phyloP scores from a whole-genome alignment of 1,140 invertebrate species.

The Lepidotrigona ventralis region DNA sequence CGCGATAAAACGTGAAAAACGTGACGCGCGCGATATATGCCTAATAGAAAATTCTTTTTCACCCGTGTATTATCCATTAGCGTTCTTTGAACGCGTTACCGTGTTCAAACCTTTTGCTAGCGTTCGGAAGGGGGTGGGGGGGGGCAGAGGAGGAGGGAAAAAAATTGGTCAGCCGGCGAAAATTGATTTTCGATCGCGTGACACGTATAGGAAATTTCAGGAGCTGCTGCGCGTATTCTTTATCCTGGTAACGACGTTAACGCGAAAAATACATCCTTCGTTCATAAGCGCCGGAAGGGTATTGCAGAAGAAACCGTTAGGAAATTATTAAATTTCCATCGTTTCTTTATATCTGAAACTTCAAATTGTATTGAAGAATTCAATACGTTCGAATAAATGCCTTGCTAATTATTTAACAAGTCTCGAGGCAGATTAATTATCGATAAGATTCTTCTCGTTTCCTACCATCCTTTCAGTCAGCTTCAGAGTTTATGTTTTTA shows the following conservation, averaged over 20 bases:
- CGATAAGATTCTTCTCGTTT: too few relatives aligned
- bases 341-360: too few relatives aligned
- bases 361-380: too few relatives aligned
- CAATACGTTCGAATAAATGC: too few relatives aligned
- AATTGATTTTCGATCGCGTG: conserved; percentile 32
- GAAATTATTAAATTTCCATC: not conserved
- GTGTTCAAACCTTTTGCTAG: conserved; percentile 19
- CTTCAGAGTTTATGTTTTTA: too few relatives aligned
- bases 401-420: too few relatives aligned
- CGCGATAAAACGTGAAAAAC: not conserved
- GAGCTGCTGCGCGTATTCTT: not conserved
- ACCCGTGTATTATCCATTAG: conserved; percentile 18
- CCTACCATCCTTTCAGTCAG: too few relatives aligned
- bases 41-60: conserved; percentile 34
- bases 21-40: not conserved
- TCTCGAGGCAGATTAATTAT: too few relatives aligned
- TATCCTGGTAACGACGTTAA: conserved; percentile 15
- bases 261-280: conserved; percentile 5
- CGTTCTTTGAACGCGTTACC: conserved; percentile 19
- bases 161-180: not conserved
- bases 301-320: too few relatives aligned
- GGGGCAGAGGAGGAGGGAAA: not conserved
- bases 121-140: not conserved
- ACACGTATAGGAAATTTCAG: not conserved
- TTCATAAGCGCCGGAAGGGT: too few relatives aligned